Conservation (phyloP, 2,113 vertebrate species). For the Noturus placidus region DNA sequence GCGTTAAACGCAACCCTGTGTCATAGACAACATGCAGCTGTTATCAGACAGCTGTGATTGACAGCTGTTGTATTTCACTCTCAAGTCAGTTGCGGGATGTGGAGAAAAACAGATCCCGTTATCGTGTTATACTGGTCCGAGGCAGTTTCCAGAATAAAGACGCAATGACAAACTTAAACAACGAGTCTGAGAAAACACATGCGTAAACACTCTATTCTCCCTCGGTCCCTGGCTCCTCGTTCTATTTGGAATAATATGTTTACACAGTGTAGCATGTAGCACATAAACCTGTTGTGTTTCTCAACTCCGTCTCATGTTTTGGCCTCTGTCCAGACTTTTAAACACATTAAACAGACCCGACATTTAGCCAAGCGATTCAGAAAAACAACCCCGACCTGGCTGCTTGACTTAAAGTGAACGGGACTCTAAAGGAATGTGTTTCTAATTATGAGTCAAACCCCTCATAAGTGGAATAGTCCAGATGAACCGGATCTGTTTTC, state of each 20-base stretch:
- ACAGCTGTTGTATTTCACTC: not conserved
- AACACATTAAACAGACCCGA: constrained; percentile 14
- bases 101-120: constrained; percentile 8
- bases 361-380: not conserved
- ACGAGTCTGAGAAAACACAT: not conserved
- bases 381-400: not conserved
- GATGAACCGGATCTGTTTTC: constrained; percentile 7
- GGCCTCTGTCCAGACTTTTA: not conserved
- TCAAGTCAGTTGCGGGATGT: not conserved
- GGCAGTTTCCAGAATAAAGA: not conserved
- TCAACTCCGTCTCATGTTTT: not conserved
- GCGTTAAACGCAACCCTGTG: not conserved
- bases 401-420: not conserved
- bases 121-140: constrained; percentile 32
- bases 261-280: not conserved
- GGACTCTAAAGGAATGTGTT: constrained; percentile 11
- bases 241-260: not conserved
- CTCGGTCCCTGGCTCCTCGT: not conserved
- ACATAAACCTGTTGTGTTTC: not conserved
- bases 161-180: not conserved
- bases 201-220: not conserved
- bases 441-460: constrained; percentile 22
- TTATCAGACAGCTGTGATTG: not conserved
- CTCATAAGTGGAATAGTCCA: not conserved
- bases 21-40: not conserved